Conservation (phyloP, 2,113 vertebrate species). For the Eira barbara region DNA sequence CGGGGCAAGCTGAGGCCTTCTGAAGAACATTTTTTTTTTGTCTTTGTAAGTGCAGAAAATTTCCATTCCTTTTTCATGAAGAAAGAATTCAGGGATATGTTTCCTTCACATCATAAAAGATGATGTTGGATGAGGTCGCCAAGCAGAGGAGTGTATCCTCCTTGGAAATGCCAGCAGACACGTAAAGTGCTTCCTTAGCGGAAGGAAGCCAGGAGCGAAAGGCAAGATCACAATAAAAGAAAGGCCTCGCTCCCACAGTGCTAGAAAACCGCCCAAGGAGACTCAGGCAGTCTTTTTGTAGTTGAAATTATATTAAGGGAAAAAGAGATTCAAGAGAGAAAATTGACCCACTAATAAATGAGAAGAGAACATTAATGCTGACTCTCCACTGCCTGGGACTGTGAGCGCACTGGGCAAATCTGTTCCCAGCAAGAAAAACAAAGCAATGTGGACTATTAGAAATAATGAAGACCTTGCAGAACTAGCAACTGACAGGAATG, state of each 20-base stretch:
- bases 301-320: conserved; percentile 28
- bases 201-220: neutral
- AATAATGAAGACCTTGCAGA: neutral
- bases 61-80: neutral
- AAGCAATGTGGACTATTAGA: neutral
- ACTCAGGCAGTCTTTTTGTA: neutral
- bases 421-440: neutral
- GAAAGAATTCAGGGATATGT: neutral
- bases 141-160: neutral
- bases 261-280: neutral
- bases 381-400: neutral
- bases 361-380: conserved; percentile 18
- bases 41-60: neutral
- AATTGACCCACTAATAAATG: conserved; percentile 18
- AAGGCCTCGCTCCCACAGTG: neutral
- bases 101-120: neutral
- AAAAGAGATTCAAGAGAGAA: conserved; percentile 40
- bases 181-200: neutral
- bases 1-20: neutral
- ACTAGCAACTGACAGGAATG: neutral
- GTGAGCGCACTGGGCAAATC: neutral
- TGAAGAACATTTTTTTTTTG: neutral
- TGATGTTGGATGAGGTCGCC: neutral
- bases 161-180: neutral
- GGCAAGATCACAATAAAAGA: neutral